These are phyloP conservation scores for Conchocele bisecta DNA, from an alignment of 2,888 invertebrate genomes.

Conservation along the genomic window DNA sequence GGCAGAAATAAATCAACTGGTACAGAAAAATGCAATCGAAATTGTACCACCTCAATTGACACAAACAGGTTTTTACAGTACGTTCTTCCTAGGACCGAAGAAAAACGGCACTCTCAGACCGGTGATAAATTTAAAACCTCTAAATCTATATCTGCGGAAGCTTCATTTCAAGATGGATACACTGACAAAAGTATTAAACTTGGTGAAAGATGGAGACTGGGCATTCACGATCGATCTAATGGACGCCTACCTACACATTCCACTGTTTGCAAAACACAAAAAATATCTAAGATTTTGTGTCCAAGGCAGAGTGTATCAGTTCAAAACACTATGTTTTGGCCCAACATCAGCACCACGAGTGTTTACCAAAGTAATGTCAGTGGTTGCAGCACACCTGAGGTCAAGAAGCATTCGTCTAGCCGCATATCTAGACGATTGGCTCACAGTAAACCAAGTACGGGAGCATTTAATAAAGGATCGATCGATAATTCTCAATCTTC, in stretches of 20 bases:
- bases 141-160: slow-evolving; percentile 32
- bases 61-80: slow-evolving; percentile 41
- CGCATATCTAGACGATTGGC: slow-evolving; percentile 51
- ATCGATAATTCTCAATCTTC: slow-evolving; percentile 18
- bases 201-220: slow-evolving; percentile 30
- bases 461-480: slow-evolving; percentile 19
- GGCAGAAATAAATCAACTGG: too few species aligned
- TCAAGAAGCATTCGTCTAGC: slow-evolving; percentile 21
- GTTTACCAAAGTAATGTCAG: slow-evolving; percentile 38
- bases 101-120: slow-evolving; percentile 34
- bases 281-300: slow-evolving; percentile 24
- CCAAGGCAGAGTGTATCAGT: slow-evolving; percentile 16
- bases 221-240: slow-evolving; percentile 29
- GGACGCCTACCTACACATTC: slow-evolving; percentile 34
- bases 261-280: slow-evolving; percentile 22
- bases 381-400: slow-evolving; percentile 26
- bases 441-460: slow-evolving; percentile 15
- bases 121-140: slow-evolving; percentile 43
- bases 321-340: slow-evolving; percentile 17
- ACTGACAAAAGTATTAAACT: slow-evolving; percentile 25
- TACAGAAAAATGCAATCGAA: slow-evolving; percentile 32
- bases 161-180: slow-evolving; percentile 50
- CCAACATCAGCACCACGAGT: slow-evolving; percentile 16
- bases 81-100: slow-evolving; percentile 33
- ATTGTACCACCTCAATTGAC: slow-evolving; percentile 2